Percentiles rank a stretch among this genome's conserved stretches.
Conservation (phyloP, 2,888 invertebrate genomes). For the Neoscelio sp. region DNA sequence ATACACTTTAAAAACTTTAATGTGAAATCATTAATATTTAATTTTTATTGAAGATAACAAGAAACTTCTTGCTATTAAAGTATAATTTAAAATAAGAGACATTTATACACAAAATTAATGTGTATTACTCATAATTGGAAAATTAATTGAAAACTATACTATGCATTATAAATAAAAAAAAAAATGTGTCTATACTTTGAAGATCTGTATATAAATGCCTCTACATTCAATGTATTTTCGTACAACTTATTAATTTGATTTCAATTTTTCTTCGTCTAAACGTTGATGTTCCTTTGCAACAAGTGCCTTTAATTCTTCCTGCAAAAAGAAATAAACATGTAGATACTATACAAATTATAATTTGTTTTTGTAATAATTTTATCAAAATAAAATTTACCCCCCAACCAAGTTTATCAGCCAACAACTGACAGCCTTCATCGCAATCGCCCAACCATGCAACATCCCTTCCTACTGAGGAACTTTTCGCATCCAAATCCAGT, state of each 20-base stretch:
- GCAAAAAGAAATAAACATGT: slow-evolving; percentile 59
- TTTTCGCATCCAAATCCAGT: slow-evolving; percentile 87
- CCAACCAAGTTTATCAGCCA: slow-evolving; percentile 93
- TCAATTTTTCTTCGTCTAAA: slow-evolving; percentile 79
- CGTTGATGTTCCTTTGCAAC: slow-evolving; percentile 85
- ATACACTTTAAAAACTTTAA: no score
- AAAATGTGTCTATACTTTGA: no score
- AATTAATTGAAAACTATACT: no score
- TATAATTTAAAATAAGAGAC: no score
- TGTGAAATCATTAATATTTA: no score
- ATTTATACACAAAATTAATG: no score
- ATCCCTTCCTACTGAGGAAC: slow-evolving; percentile 86
- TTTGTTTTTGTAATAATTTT: slow-evolving; percentile 4
- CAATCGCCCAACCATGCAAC: slow-evolving; percentile 93
- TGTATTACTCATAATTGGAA: no score
- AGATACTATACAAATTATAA: slow-evolving; percentile 8
- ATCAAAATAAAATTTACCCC: slow-evolving; percentile 84
- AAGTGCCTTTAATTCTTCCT: slow-evolving; percentile 87
- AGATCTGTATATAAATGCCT: no score
- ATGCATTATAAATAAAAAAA: no score
- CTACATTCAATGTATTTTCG: no score
- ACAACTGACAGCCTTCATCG: slow-evolving; percentile 89
- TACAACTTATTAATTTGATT: neutral
- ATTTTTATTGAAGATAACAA: no score
- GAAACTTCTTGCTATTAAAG: no score